phyloP scores from a whole-genome alignment of 2,797 vertebrate species.

The Pteropus rufus region DNA sequence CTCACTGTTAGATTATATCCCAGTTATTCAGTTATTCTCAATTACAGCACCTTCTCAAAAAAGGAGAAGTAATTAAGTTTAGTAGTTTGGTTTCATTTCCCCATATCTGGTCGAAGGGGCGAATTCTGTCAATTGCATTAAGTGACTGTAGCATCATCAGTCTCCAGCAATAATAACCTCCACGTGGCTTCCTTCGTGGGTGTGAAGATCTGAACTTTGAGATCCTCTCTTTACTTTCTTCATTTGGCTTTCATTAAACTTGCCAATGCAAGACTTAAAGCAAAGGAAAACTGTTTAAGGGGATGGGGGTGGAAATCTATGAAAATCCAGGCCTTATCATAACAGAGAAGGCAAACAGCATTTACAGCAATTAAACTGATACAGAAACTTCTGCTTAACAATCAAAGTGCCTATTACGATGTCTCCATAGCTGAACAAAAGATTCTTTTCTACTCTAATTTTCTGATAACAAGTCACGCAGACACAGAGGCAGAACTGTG shows the following conservation, averaged over 20 bases:
- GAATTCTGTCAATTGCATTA: constrained; percentile 38
- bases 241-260: constrained; percentile 63
- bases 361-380: constrained; percentile 72
- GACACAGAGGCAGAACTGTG: not conserved
- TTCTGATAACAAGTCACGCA: constrained; percentile 70
- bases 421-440: constrained; percentile 59
- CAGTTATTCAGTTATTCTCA: constrained; percentile 36
- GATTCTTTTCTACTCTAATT: constrained; percentile 59
- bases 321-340: constrained; percentile 58
- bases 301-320: not conserved
- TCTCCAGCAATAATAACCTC: not conserved
- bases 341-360: constrained; percentile 69
- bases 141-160: not conserved
- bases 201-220: constrained; percentile 34
- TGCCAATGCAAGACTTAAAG: constrained; percentile 26
- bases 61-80: constrained; percentile 62
- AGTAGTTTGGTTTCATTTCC: constrained; percentile 29
- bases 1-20: not conserved
- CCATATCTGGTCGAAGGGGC: not conserved
- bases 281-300: constrained; percentile 13
- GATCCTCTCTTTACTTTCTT: constrained; percentile 40
- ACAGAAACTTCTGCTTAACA: constrained; percentile 69
- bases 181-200: not conserved
- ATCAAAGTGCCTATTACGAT: constrained; percentile 76
- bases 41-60: not conserved